Base-by-base conservation (phyloP, 2,113 vertebrate species). In the Limanda limanda region DNA sequence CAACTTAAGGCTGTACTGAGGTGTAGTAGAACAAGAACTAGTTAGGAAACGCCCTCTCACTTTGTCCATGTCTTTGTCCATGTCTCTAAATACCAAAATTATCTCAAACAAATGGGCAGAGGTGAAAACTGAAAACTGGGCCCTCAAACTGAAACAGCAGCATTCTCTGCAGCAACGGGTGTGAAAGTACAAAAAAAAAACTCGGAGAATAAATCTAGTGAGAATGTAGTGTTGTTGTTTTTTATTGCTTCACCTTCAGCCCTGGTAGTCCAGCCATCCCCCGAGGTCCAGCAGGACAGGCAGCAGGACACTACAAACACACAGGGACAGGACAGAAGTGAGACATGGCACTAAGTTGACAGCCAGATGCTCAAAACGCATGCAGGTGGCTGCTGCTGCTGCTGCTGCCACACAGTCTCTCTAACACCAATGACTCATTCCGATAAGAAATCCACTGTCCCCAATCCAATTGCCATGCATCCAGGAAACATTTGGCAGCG, bases 241-340 rank as follows among this genome's bases (percentile, higher is more conserved):
- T 54, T 2, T 13, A 6, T n/a, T 35, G 27, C 42, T 70, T 90
- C 74, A 95, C 95, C 95, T 95, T 95, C 73, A 95, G 87, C 45
- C 95, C 95, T 68, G 92, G 94, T 17, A 93, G 72, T 6, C 95
- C 95, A 54, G 90, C 75, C 27, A 93, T n/a, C 35, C 95, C 95
- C 80, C 77, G 94, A 10, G 94, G 93, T 83, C 95, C 95, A 15
- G 93, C 90, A 51, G 95, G 95, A 59, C 95, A 95, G 54, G 90
- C 78, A 18, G 94, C 87, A 78, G 92, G 93, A 84, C 95, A 95
- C 95, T 95, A 66, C 31, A 59, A 35, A 82, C 42, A 79, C 3
- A 63, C 2, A 83, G 48, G 86, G 6, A 69, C 20, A 65, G 14
- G 42, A 31, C 2, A 1, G 14, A 68, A 57, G 62, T 60, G 12